Evolutionary conservation across 2,113 vertebrate species (phyloP), one percentile per base, ranked within the genome.

Genomic region (Sisor rabdophorus): DNA sequence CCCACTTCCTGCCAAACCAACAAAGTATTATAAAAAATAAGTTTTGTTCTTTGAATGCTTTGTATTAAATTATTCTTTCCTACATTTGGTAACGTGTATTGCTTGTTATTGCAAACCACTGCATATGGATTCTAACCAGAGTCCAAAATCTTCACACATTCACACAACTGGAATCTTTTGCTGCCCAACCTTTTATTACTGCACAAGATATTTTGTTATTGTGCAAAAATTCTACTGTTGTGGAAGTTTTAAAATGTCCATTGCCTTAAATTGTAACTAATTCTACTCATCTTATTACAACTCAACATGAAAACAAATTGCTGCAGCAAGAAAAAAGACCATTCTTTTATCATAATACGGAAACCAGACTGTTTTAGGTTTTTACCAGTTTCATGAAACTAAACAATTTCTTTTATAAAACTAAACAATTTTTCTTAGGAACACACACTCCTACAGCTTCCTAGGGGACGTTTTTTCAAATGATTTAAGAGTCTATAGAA

Each of bases 241-340:
- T 22, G 17, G 26, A 20, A 52, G 26, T 36, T 65, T 65, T n/a
- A 75, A 55, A 65, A 48, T 54, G 30, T 52, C 19, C 59, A 22
- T 19, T 40, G 60, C 54, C n/a, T 16, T n/a, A 16, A 75, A 64
- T 26, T 24, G 40, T 63, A 20, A 44, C 32, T 67, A 16, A 44
- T 75, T n/a, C 44, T 36, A 36, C 7, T 36, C 7, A 36, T 36
- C 32, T 65, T 54, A 65, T 75, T 75, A 64, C 48, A 64, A 75
- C 30, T n/a, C 28, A 30, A 65, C 17, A 65, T 54, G n/a, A 75
- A 67, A 75, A 44, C 56, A 56, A 54, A 26, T 55, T 16, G 19
- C n/a, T 16, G 19, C n/a, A 55, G 60, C 22, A n/a, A 44, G 30
- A 54, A 64, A 11, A 17, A 2, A 53, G 52, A 19, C 9, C 28